Conservation (phyloP, 1,140 invertebrate species). For the Thrips palmi region DNA sequence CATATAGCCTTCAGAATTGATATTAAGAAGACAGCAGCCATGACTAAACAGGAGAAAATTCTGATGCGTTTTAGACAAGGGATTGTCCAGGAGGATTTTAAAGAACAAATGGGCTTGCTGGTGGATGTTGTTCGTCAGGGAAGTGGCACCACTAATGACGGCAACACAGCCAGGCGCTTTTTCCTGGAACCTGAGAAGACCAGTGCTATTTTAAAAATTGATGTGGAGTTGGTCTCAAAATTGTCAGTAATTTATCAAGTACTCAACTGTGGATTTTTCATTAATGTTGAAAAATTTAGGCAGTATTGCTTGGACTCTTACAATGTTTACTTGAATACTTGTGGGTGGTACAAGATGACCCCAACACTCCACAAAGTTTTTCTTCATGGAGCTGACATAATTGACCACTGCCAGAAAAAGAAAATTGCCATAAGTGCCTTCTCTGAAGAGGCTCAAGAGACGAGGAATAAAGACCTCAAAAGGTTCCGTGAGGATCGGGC, state of each 20-base stretch:
- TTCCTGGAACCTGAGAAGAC: constrained; percentile 18
- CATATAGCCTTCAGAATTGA: constrained; percentile 12
- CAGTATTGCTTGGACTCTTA: not conserved
- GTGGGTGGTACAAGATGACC: too few relatives aligned
- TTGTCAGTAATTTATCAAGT: not conserved
- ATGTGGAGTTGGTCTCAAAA: constrained; percentile 16
- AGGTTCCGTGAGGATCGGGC: constrained; percentile 13
- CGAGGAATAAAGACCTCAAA: constrained; percentile 19
- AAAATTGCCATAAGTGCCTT: constrained; percentile 21
- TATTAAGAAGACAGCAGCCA: constrained; percentile 14
- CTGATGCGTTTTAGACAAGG: constrained; percentile 11
- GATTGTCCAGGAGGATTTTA: constrained; percentile 14
- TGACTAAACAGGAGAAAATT: constrained; percentile 13
- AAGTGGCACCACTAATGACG: constrained; percentile 21
- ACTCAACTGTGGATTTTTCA: not conserved
- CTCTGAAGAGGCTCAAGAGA: constrained; percentile 21
- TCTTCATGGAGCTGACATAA: constrained; percentile 19
- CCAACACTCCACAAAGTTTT: constrained; percentile 21
- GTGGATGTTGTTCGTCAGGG: constrained; percentile 21
- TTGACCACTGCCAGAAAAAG: constrained; percentile 14
- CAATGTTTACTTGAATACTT: constrained; percentile 20
- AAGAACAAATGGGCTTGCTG: constrained; percentile 13
- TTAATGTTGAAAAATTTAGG: not conserved
- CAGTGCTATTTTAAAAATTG: constrained; percentile 18
- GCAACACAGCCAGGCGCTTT: constrained; percentile 23